Evolutionary conservation across 2,888 invertebrate genomes (phyloP), one percentile per base, ranked within the genome.

Genomic region (Pollenia labialis): DNA sequence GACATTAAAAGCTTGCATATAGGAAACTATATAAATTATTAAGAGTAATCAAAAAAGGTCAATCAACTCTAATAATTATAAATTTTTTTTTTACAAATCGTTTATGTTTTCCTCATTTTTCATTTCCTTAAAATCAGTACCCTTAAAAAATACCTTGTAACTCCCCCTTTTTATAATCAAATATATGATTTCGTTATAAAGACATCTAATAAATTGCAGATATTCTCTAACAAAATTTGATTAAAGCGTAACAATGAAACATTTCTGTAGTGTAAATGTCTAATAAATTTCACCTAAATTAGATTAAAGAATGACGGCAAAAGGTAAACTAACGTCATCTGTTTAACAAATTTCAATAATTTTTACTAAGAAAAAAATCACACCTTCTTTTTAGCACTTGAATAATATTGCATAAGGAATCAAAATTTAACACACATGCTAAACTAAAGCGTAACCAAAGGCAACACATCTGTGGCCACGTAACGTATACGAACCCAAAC

Each of bases 301-400:
- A 54, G 4, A 48, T 56, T 46, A 62, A 46, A 76, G 12, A 23
- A 32, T 23, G 10, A 40, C 58, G 68, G 12, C 32, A 52, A 32
- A 81, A 84, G 81, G 62, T 74, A 64, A 52, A 48, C 6, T 23
- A 71, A 52, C 81, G 87, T 87, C 87, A 87, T 87, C 84, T 84
- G 87, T 68, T 81, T 84, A 84, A 84, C 84, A 84, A 81, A 84
- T 32, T 32, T 84, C 64, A 69, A 74, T 75, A 8, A 42, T 62
- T 72, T 52, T 77, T 48, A 56, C 23, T 32, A 42, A 23, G 44
- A 72, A 79, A 40, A 42, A 60, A 68, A 74, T 54, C 66, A 32
- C 68, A 80, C 68, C 74, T 85, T 77, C 48, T 64, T 64, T 68
- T 54, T 60, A 66, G 44, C 42, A 48, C 54, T 72, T 74, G 44